phyloP scores from a whole-genome alignment of 2,888 invertebrate genomes.

The Aleiodes leptofemur region DNA sequence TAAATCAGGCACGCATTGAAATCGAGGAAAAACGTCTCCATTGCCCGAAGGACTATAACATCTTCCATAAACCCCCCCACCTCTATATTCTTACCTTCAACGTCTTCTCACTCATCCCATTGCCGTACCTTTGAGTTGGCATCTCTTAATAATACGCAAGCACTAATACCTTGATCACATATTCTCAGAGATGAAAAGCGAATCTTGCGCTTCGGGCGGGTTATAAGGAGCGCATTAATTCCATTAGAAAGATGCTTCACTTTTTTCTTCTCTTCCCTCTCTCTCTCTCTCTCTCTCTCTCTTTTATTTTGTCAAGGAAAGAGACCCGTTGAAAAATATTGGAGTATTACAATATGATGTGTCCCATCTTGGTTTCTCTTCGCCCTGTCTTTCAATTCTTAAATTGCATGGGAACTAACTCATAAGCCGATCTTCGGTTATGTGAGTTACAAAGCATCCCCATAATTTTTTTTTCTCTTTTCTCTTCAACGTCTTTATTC shows the following conservation, averaged over 20 bases:
- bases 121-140: constrained; percentile 66
- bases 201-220: constrained; percentile 71
- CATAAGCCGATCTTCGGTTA: constrained; percentile 25
- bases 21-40: constrained; percentile 71
- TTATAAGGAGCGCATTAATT: constrained; percentile 73
- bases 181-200: constrained; percentile 73
- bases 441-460: constrained; percentile 17
- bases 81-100: constrained; percentile 47
- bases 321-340: constrained; percentile 23
- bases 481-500: constrained; percentile 19
- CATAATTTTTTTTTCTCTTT: constrained; percentile 19
- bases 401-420: constrained; percentile 44
- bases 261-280: constrained; percentile 1
- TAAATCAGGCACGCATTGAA: constrained; percentile 74
- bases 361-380: constrained; percentile 31
- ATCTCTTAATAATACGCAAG: constrained; percentile 74
- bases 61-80: constrained; percentile 57
- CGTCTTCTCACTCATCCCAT: constrained; percentile 43
- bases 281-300: not conserved
- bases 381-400: constrained; percentile 25
- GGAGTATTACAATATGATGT: constrained; percentile 25
- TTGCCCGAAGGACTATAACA: constrained; percentile 69
- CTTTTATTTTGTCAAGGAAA: constrained; percentile 30
- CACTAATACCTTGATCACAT: constrained; percentile 76
- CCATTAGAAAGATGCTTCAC: constrained; percentile 68